A percentile compares a stretch with the other conserved stretches of the same genome.
phyloP scores from a whole-genome alignment of 2,113 vertebrate genomes.

The Ivindomyrus marchei region DNA sequence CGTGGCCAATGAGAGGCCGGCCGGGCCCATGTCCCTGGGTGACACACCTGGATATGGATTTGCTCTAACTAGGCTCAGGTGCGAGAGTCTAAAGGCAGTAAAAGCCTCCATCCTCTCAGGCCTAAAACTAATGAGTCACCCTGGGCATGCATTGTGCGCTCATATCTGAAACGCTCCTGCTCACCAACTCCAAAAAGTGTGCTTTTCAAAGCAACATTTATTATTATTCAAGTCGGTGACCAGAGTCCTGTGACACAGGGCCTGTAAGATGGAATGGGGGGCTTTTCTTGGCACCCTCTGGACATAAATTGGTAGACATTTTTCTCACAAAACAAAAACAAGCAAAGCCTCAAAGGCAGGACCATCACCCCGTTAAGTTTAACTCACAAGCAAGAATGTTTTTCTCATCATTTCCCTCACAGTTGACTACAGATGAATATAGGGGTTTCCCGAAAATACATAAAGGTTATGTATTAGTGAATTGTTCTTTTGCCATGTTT shows the following conservation, averaged over 20 bases:
- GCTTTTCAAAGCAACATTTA: not conserved
- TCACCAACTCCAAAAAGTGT: not conserved
- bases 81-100: not conserved
- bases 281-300: not conserved
- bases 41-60: not conserved
- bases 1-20: not conserved
- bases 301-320: not conserved
- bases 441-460: not conserved
- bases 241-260: not conserved
- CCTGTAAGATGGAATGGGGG: not conserved
- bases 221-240: not conserved
- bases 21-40: not conserved
- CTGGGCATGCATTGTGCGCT: not conserved
- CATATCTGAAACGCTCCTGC: not conserved
- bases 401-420: not conserved
- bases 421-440: not conserved
- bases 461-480: not conserved
- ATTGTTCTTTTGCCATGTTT: not conserved
- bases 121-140: not conserved
- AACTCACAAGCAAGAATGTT: not conserved
- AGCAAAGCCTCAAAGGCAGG: not conserved
- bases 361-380: not conserved
- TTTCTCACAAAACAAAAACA: not conserved
- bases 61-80: not conserved
- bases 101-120: not conserved